Evolutionary conservation across 2,888 invertebrate species (phyloP).

Genomic region (Pseudanteris insignis): DNA sequence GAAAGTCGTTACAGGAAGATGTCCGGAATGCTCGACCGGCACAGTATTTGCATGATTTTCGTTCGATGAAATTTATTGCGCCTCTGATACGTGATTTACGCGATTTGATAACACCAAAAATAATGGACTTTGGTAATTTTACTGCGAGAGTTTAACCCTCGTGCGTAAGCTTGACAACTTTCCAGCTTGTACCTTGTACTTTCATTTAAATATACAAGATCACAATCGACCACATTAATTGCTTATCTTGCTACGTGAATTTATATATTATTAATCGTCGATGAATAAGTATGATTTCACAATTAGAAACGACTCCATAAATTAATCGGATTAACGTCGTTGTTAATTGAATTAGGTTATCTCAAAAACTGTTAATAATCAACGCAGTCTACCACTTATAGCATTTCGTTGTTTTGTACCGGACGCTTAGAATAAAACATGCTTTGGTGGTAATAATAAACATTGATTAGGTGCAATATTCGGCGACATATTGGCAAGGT

Average conservation of each 20-base stretch:
- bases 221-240: constrained; percentile 28
- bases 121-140: too few species aligned
- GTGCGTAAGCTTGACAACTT: constrained; percentile 18
- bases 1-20: constrained; percentile 1
- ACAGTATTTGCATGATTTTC: constrained; percentile 24
- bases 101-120: constrained; percentile 30
- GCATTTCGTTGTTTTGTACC: too few species aligned
- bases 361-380: too few species aligned
- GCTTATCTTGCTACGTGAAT: constrained; percentile 15
- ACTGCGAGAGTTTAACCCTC: too few species aligned
- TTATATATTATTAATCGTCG: constrained; percentile 27
- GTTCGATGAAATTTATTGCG: constrained; percentile 29
- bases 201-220: constrained; percentile 35
- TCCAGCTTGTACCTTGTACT: constrained; percentile 17
- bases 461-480: constrained; percentile 29
- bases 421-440: constrained; percentile 9
- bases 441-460: constrained; percentile 27
- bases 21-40: constrained; percentile 10
- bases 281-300: constrained; percentile 22
- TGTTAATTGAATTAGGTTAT: constrained; percentile 29
- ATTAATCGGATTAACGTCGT: constrained; percentile 22
- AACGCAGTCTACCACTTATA: too few species aligned
- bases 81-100: constrained; percentile 34
- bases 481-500: too few species aligned
- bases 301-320: constrained; percentile 34